Percentiles rank a stretch among this genome's conserved stretches.
Evolutionary conservation across 1,140 invertebrate species (phyloP).

Genomic region (Orius laevigatus): DNA sequence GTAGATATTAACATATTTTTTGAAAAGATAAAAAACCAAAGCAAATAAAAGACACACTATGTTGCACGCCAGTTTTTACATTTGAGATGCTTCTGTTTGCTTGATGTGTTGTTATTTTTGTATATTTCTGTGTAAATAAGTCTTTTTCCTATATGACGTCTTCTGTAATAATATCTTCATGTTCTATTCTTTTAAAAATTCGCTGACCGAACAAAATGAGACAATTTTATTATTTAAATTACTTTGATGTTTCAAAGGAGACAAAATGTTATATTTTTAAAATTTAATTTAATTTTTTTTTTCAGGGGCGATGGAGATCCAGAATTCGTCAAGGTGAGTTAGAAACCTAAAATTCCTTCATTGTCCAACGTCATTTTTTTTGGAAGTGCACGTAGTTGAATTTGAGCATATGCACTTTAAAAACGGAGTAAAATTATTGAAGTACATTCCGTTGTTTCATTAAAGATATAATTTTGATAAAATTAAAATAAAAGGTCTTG

Average conservation of each 20-base stretch:
- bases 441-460: neutral
- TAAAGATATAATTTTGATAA: neutral
- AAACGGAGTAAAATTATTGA: too few species aligned
- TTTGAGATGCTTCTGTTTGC: neutral
- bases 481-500: too few species aligned
- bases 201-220: neutral
- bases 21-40: neutral
- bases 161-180: neutral
- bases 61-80: neutral
- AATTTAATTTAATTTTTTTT: conserved; percentile 11
- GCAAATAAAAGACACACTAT: neutral
- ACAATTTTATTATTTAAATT: neutral
- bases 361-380: neutral
- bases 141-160: neutral
- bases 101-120: conserved; percentile 7
- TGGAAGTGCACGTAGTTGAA: neutral
- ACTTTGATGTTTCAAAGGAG: conserved; percentile 2
- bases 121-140: conserved; percentile 8
- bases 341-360: neutral
- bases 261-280: conserved; percentile 7
- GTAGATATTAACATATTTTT: neutral
- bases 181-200: neutral
- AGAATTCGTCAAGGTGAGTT: conserved; percentile 23
- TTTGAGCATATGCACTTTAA: neutral
- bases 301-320: conserved; percentile 21